Conservation (phyloP, 2,113 vertebrate genomes). For the Lutjanus erythropterus region DNA sequence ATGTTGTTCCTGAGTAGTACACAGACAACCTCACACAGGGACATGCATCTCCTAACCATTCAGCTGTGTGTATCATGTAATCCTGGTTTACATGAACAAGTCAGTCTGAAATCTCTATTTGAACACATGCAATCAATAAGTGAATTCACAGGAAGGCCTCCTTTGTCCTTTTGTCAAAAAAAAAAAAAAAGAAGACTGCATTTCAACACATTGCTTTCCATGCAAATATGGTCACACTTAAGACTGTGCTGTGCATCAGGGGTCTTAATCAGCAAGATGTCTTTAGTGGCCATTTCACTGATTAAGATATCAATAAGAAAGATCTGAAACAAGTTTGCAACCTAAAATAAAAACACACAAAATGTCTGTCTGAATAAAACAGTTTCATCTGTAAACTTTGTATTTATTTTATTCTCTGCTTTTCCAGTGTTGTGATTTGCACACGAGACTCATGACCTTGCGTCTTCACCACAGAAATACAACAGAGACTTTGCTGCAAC, state of each 20-base stretch:
- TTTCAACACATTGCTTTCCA: conserved; percentile 1
- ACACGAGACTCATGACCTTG: background rate
- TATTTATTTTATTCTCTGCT: background rate
- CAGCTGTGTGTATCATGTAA: conserved; percentile 59
- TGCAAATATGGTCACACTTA: conserved; percentile 31
- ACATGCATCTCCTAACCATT: conserved; percentile 56
- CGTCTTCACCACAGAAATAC: background rate
- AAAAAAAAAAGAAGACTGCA: conserved; percentile 8
- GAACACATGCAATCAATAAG: conserved; percentile 52
- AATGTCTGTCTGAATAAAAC: background rate
- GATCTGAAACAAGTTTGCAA: background rate
- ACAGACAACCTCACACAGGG: conserved; percentile 43
- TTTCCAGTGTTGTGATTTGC: background rate
- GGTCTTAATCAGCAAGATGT: conserved; percentile 27
- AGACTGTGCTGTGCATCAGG: conserved; percentile 42
- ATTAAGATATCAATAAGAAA: conserved; percentile 1
- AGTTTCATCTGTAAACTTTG: background rate
- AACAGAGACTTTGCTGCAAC: background rate
- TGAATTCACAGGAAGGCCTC: conserved; percentile 37
- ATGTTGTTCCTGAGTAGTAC: conserved; percentile 10
- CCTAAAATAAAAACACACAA: background rate
- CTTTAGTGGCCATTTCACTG: background rate
- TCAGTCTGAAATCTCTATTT: conserved; percentile 38
- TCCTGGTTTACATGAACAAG: conserved; percentile 49
- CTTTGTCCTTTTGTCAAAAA: conserved; percentile 1